Percentiles rank a stretch among this genome's conserved stretches.
These are phyloP conservation scores for Phasia obesa DNA, from an alignment of 2,888 invertebrate genomes.

Conservation along the genomic window DNA sequence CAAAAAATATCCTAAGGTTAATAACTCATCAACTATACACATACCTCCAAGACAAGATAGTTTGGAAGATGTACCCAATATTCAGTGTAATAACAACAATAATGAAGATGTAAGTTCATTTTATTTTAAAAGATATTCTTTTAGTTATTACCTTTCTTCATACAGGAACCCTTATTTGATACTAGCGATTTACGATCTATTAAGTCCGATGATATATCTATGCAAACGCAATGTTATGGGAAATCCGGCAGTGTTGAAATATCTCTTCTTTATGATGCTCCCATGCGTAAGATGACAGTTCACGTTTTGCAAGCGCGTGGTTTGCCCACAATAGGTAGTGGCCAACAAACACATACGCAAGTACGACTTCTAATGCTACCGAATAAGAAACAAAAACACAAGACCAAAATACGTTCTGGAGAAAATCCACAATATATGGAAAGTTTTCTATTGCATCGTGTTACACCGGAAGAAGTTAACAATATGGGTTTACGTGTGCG, in stretches of 20 bases:
- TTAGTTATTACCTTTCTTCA: not conserved
- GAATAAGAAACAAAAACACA: conserved; percentile 95
- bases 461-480: conserved; percentile 97
- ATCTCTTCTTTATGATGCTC: conserved; percentile 94
- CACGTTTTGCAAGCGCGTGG: conserved; percentile 94
- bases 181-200: conserved; percentile 82
- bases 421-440: conserved; percentile 97
- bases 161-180: conserved; percentile 82
- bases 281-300: conserved; percentile 95
- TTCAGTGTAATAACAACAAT: conserved; percentile 84
- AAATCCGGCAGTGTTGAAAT: conserved; percentile 92
- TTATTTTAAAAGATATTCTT: not conserved
- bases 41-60: conserved; percentile 77
- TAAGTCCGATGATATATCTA: conserved; percentile 81
- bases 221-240: conserved; percentile 82
- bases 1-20: conserved; percentile 77
- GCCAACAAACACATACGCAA: conserved; percentile 88
- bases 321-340: conserved; percentile 87
- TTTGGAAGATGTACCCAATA: conserved; percentile 83
- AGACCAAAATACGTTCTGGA: conserved; percentile 95
- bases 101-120: conserved; percentile 87
- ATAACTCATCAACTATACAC: conserved; percentile 67
- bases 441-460: conserved; percentile 93
- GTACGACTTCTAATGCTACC: conserved; percentile 94
- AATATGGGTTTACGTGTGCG: conserved; percentile 95